Conservation (phyloP, 2,113 vertebrate genomes). For the Pampusana beccarii region DNA sequence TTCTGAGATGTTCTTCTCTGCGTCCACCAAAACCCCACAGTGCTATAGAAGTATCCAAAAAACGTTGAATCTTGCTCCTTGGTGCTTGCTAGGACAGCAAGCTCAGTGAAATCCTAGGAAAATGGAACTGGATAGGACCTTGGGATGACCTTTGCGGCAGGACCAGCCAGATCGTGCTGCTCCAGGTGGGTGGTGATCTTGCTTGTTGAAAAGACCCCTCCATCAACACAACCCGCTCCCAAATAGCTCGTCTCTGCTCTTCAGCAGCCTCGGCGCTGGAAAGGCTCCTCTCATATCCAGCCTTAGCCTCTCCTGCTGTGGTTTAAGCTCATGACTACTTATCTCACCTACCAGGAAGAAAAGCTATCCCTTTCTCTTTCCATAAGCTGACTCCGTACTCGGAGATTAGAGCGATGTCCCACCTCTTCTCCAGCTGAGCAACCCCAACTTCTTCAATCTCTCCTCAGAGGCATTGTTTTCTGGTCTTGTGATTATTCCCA, state of each 20-base stretch:
- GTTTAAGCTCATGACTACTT: slow-evolving; percentile 33
- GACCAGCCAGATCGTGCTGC: not conserved
- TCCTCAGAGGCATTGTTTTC: slow-evolving; percentile 29
- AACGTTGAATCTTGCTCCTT: fast-evolving
- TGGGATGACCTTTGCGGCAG: not conserved
- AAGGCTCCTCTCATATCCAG: not conserved
- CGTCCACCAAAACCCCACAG: not conserved
- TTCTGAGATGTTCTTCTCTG: not conserved
- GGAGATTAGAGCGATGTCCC: not conserved
- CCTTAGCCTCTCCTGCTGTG: slow-evolving; percentile 31
- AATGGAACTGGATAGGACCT: not conserved
- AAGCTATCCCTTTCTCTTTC: slow-evolving; percentile 44
- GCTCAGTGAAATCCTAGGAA: not conserved
- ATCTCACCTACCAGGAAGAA: slow-evolving; percentile 51
- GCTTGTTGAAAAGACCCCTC: not conserved
- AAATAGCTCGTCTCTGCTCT: not conserved
- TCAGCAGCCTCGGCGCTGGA: not conserved
- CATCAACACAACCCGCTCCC: not conserved
- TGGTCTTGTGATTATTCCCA: not conserved
- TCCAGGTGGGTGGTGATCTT: not conserved
- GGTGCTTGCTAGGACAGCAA: not conserved
- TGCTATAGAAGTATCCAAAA: not conserved
- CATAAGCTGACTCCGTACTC: not conserved
- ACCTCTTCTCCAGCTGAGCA: slow-evolving; percentile 45
- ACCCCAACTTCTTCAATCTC: slow-evolving; percentile 13